Percentiles rank a stretch among this genome's conserved stretches.
phyloP scores from a whole-genome alignment of 2,888 invertebrate genomes.

The Dromius quadrimaculatus region DNA sequence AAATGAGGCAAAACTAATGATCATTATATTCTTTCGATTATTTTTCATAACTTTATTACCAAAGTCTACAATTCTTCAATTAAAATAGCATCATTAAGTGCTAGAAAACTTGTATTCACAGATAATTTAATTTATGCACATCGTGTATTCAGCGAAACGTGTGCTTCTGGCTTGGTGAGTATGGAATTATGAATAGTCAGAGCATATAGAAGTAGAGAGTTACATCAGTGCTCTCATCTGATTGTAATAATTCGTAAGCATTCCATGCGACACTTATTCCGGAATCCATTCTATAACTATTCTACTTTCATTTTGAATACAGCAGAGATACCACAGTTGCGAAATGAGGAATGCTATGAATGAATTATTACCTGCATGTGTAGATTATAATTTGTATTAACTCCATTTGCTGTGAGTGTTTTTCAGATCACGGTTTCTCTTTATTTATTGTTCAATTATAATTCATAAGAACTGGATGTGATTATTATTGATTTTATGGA shows the following conservation, averaged over 20 bases:
- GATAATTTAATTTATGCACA: slow-evolving; percentile 41
- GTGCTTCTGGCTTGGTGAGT: neutral
- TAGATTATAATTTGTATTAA: too few species aligned
- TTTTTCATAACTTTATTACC: too few species aligned
- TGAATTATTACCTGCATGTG: too few species aligned
- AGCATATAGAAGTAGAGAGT: slow-evolving; percentile 13
- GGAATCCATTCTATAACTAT: neutral
- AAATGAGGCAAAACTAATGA: too few species aligned
- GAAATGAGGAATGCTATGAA: neutral
- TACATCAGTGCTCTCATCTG: slow-evolving; percentile 18
- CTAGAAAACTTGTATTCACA: slow-evolving; percentile 35
- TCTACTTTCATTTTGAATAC: neutral
- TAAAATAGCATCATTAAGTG: slow-evolving; percentile 6
- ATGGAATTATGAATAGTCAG: neutral
- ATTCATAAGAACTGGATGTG: too few species aligned
- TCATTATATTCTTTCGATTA: too few species aligned
- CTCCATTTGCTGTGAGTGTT: too few species aligned
- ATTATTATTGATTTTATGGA: too few species aligned
- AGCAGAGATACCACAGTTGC: neutral
- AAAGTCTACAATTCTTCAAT: too few species aligned
- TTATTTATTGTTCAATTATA: too few species aligned
- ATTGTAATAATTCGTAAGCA: slow-evolving; percentile 40
- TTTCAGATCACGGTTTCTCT: too few species aligned
- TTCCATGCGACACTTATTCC: slow-evolving; percentile 33
- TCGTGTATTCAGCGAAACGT: slow-evolving; percentile 37